Percentiles rank a stretch among this genome's conserved stretches.
phyloP scores from a whole-genome alignment of 2,113 vertebrate species.

The Aythya baeri region DNA sequence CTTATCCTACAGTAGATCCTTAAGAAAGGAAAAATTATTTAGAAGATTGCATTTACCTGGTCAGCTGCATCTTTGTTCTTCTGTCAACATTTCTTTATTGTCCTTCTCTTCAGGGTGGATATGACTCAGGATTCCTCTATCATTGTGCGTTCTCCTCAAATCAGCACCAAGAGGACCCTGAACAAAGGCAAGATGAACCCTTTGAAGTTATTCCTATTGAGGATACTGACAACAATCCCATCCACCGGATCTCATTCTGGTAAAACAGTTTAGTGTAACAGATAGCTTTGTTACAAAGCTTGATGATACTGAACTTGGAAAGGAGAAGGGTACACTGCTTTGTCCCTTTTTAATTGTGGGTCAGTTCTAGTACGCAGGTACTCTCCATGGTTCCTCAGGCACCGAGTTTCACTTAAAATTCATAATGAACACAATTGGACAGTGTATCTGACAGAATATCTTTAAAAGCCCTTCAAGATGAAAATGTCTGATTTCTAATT shows the following conservation, averaged over 20 bases:
- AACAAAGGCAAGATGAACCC: slow-evolving; percentile 81
- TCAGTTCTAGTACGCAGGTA: neutral
- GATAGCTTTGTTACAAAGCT: neutral
- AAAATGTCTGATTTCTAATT: neutral
- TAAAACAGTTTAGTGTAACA: slow-evolving; percentile 56
- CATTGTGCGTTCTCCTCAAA: slow-evolving; percentile 87
- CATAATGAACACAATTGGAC: neutral
- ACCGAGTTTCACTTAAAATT: neutral
- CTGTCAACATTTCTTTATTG: neutral
- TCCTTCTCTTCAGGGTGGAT: slow-evolving; percentile 81
- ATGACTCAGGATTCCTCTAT: slow-evolving; percentile 90
- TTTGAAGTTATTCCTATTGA: slow-evolving; percentile 81
- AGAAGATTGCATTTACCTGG: neutral
- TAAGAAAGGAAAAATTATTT: neutral
- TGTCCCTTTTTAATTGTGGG: neutral
- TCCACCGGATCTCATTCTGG: slow-evolving; percentile 86
- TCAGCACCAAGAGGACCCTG: slow-evolving; percentile 56
- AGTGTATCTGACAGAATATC: neutral
- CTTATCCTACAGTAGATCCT: neutral
- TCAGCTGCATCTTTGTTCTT: neutral
- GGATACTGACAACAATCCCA: slow-evolving; percentile 79
- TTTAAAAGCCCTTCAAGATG: neutral
- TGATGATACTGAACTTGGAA: neutral
- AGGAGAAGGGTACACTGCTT: neutral
- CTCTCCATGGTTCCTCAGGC: neutral